Base-by-base conservation (phyloP, 1,140 invertebrate genomes). In the Papilio aristodemus region DNA sequence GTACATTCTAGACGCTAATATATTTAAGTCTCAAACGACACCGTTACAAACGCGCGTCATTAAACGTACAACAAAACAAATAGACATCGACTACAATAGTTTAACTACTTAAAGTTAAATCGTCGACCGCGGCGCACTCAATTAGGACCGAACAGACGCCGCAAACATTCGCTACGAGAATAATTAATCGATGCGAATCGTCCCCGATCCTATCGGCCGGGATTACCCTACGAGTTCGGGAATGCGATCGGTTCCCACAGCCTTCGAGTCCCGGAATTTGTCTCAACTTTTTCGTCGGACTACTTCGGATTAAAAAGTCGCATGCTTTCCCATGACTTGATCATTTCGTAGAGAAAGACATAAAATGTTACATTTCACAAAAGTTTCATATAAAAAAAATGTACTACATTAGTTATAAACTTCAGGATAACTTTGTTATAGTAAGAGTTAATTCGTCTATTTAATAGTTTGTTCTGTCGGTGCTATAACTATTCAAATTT, bases 191-290 rank as follows among this genome's bases (percentile, higher is more conserved):
- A 76, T 57, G 76, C 79, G 78, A 85, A 82, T 75, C 74, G 78
- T 80, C 66, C 25, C 36, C 79, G 75, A 85, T 86, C 66, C 76
- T 82, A 82, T 86, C 80, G 76, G 71, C 69, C 71, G 60, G 70
- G 78, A 85, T 86, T 85, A 85, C 81, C 81, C 83, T 83, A 79
- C 75, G 69, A 68, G 70, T 58, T 46, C 9, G 60, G 80, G 84
- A 87, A 87, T 87, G 77, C 76, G 72, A 84, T 82, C 79, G 82
- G 81, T 87, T 89, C 87, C 84, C 87, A 89, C 80, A 85, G 78
- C 83, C 80, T 85, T 85, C 81, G 73, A 64, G 80, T 72, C 76
- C 67, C 67, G 78, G 84, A 86, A 87, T 89, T 74, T 84, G 77
- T 76, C 75, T 72, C 64, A 69, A 75, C 77, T 74, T 67, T 80